phyloP scores from a whole-genome alignment of 2,797 vertebrate genomes.

The Rhabdomys pumilio region DNA sequence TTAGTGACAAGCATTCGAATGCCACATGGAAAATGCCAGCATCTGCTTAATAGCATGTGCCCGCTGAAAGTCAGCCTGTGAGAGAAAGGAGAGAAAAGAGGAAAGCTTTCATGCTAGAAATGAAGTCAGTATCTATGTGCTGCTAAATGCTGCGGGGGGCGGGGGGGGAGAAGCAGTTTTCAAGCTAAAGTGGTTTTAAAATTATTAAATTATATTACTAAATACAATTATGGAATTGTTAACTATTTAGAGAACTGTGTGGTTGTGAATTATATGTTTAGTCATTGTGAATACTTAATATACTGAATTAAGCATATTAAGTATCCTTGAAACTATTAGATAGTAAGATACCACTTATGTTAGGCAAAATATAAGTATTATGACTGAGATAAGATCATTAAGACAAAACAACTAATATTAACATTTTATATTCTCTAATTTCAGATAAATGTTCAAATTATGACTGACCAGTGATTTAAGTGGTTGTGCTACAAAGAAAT shows the following conservation, averaged over 20 bases:
- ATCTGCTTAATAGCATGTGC: slow-evolving; percentile 51
- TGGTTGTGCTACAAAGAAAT: not conserved
- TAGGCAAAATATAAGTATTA: slow-evolving; percentile 57
- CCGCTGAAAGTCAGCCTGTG: not conserved
- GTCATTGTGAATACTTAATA: not conserved
- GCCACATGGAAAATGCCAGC: slow-evolving; percentile 58
- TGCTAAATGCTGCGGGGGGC: not conserved
- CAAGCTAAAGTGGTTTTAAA: slow-evolving; percentile 46
- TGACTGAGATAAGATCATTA: slow-evolving; percentile 20
- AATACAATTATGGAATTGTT: not conserved
- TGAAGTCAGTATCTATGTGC: not conserved
- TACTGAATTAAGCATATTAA: slow-evolving; percentile 16
- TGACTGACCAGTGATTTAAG: not conserved
- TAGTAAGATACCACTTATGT: not conserved
- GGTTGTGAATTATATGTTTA: not conserved
- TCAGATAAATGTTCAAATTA: slow-evolving; percentile 31
- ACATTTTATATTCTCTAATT: not conserved
- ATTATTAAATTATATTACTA: slow-evolving; percentile 23
- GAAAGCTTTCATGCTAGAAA: not conserved
- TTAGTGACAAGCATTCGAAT: slow-evolving; percentile 47
- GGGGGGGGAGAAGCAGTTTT: not conserved
- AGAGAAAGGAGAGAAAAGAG: not conserved
- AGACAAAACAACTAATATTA: slow-evolving; percentile 25
- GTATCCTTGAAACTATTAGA: slow-evolving; percentile 12
- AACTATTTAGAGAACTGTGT: not conserved